phyloP scores from a whole-genome alignment of 2,113 vertebrate genomes.

The Motacilla alba region DNA sequence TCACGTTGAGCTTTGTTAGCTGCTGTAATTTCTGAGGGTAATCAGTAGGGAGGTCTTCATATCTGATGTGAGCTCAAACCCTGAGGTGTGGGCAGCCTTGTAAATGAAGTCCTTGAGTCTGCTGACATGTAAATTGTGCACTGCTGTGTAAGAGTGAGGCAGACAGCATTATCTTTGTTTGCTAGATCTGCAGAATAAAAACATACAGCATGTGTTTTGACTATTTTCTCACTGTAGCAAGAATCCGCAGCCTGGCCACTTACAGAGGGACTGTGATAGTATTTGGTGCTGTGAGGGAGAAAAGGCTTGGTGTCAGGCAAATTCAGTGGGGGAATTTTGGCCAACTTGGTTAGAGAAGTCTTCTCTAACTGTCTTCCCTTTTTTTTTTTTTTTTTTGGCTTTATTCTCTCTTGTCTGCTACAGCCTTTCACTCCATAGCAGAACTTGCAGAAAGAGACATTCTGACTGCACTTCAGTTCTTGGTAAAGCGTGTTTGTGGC shows the following conservation, averaged over 20 bases:
- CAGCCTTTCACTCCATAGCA: not conserved
- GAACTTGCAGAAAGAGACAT: not conserved
- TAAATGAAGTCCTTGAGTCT: slow-evolving; percentile 22
- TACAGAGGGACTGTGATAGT: not conserved
- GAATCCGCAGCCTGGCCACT: not conserved
- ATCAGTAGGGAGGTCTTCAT: not conserved
- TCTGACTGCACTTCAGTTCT: not conserved
- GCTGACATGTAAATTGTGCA: not conserved
- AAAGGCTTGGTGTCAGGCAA: not conserved
- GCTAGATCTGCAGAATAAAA: not conserved
- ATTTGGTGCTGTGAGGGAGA: not conserved
- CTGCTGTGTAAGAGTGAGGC: not conserved
- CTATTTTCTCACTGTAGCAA: not conserved
- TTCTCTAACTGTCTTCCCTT: not conserved
- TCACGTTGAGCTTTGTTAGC: not conserved
- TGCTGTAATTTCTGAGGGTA: not conserved
- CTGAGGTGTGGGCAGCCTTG: not conserved
- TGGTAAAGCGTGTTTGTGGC: not conserved
- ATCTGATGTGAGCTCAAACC: not conserved
- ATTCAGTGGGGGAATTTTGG: not conserved
- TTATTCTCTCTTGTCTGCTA: not conserved
- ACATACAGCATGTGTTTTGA: not conserved
- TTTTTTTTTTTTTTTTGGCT: not conserved
- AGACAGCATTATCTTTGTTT: slow-evolving; percentile 9
- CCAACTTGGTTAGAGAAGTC: not conserved